Conservation (phyloP, 2,797 vertebrate genomes). For the Alca torda region DNA sequence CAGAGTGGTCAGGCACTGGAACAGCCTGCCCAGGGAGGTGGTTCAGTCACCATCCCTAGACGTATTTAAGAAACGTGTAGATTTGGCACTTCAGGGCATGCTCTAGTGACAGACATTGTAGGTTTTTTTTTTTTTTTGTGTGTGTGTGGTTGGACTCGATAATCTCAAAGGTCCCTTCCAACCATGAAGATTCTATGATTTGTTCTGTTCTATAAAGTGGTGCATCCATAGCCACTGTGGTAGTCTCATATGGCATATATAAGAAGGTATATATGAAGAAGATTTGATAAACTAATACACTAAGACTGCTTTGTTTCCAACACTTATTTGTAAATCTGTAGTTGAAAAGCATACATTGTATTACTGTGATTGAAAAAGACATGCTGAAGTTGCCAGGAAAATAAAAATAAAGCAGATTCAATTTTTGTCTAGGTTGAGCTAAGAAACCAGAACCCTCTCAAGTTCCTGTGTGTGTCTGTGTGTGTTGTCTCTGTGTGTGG, state of each 20-base stretch:
- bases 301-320: background rate
- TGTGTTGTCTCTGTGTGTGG: background rate
- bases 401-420: background rate
- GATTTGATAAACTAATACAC: background rate
- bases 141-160: no score
- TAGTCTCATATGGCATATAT: background rate
- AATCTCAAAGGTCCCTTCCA: no score
- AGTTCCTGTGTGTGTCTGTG: background rate
- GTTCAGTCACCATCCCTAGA: no score
- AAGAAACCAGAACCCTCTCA: background rate
- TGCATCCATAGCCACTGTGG: background rate
- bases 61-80: no score
- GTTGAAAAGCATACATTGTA: background rate
- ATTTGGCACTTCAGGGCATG: no score
- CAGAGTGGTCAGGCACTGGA: no score
- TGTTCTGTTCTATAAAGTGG: background rate
- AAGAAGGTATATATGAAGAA: background rate
- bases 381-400: background rate
- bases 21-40: no score
- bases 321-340: background rate
- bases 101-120: no score
- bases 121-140: no score
- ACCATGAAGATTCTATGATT: no score
- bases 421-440: background rate
- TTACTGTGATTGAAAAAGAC: background rate